These are phyloP conservation scores for Leptinotarsa tumamoca DNA, from an alignment of 2,888 invertebrate genomes.

Conservation along the genomic window DNA sequence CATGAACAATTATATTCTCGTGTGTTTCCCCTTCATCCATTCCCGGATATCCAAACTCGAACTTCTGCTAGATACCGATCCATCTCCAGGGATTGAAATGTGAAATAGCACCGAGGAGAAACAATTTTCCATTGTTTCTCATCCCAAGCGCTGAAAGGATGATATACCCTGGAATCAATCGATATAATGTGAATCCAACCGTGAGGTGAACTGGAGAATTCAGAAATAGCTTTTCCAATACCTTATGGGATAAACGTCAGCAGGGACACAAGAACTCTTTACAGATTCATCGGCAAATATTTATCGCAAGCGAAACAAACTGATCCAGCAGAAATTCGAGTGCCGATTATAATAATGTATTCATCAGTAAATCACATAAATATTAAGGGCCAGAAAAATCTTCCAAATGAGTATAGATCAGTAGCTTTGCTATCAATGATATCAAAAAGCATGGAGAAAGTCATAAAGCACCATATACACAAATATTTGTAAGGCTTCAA, in stretches of 20 bases:
- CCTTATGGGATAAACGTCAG: background rate
- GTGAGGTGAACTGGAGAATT: constrained; percentile 9
- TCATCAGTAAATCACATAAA: too few species aligned
- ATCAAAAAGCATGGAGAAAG: too few species aligned
- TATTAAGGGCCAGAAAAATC: too few species aligned
- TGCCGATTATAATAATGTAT: too few species aligned
- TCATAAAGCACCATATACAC: too few species aligned
- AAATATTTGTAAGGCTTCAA: too few species aligned
- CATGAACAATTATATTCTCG: background rate
- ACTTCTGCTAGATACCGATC: background rate
- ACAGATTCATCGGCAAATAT: background rate
- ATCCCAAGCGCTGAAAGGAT: background rate
- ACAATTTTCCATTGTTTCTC: background rate
- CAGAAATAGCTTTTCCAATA: constrained; percentile 9
- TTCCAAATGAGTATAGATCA: too few species aligned
- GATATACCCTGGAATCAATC: background rate
- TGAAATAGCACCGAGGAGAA: background rate
- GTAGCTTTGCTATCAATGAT: too few species aligned
- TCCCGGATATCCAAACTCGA: background rate
- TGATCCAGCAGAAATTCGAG: background rate
- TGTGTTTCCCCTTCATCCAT: too few species aligned
- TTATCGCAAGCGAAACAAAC: background rate
- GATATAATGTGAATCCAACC: constrained; percentile 7
- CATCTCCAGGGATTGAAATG: background rate
- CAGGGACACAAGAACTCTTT: background rate